phyloP scores from a whole-genome alignment of 2,113 vertebrate genomes.

The Clarias macrocephalus region DNA sequence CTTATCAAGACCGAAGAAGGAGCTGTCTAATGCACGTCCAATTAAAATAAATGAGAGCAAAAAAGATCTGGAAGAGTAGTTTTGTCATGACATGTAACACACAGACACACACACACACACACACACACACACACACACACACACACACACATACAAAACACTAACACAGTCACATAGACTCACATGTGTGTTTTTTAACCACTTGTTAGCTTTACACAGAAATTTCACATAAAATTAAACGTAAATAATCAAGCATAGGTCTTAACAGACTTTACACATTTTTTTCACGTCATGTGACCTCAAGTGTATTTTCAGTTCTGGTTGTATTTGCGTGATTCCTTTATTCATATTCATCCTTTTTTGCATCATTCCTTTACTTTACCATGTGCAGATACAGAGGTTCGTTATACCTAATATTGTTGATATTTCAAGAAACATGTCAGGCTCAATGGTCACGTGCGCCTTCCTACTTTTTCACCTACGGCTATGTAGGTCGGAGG shows the following conservation, averaged over 20 bases:
- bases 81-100: neutral
- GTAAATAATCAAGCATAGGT: neutral
- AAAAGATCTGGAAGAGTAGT: neutral
- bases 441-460: too few relatives aligned
- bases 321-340: neutral
- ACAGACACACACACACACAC: constrained; percentile 6
- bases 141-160: neutral
- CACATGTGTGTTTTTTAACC: neutral
- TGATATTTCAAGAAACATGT: too few relatives aligned
- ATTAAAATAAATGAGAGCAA: constrained; percentile 20
- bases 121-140: neutral
- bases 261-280: neutral
- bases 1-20: constrained; percentile 7
- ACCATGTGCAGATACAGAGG: neutral
- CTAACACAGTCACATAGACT: neutral
- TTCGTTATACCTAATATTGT: too few relatives aligned
- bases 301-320: neutral
- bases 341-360: neutral
- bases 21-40: neutral
- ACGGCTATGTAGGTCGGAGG: too few relatives aligned
- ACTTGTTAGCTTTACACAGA: neutral
- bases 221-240: neutral
- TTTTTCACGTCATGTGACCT: neutral
- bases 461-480: too few relatives aligned
- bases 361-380: neutral